A percentile compares a stretch with the other conserved stretches of the same genome.
These are phyloP conservation scores for Notiomystis cincta DNA, from an alignment of 2,113 vertebrate species.

Conservation along the genomic window DNA sequence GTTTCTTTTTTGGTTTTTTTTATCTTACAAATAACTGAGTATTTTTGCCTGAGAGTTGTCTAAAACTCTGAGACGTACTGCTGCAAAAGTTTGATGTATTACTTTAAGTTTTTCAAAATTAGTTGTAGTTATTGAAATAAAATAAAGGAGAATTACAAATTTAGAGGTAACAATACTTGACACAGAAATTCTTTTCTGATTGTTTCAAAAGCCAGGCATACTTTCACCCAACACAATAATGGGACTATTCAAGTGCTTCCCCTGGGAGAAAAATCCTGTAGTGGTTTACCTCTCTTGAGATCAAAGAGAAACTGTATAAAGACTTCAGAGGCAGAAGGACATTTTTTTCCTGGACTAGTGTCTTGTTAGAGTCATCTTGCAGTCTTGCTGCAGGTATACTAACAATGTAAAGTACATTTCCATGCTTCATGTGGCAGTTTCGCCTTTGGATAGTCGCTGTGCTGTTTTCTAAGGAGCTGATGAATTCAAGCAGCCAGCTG, in stretches of 20 bases:
- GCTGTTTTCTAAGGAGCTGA: neutral
- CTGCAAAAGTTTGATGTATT: neutral
- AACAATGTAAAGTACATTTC: neutral
- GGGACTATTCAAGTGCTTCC: neutral
- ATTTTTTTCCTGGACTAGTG: neutral
- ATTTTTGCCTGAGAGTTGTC: neutral
- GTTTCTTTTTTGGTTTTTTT: neutral
- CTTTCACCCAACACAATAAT: neutral
- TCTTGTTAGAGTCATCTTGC: neutral
- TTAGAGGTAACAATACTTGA: neutral
- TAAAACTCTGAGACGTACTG: neutral
- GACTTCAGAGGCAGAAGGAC: neutral
- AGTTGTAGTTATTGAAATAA: neutral
- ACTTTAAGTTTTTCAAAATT: neutral
- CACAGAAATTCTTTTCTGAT: neutral
- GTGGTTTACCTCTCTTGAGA: neutral
- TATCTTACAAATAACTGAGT: neutral
- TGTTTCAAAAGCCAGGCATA: neutral
- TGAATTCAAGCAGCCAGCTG: neutral
- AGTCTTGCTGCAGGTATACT: neutral
- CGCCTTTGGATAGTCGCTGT: neutral
- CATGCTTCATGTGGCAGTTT: neutral
- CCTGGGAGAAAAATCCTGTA: neutral
- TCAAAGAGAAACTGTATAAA: neutral
- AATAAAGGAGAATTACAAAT: neutral